Conservation (phyloP, 2,797 vertebrate genomes). For the Scomberomorus guttatus region DNA sequence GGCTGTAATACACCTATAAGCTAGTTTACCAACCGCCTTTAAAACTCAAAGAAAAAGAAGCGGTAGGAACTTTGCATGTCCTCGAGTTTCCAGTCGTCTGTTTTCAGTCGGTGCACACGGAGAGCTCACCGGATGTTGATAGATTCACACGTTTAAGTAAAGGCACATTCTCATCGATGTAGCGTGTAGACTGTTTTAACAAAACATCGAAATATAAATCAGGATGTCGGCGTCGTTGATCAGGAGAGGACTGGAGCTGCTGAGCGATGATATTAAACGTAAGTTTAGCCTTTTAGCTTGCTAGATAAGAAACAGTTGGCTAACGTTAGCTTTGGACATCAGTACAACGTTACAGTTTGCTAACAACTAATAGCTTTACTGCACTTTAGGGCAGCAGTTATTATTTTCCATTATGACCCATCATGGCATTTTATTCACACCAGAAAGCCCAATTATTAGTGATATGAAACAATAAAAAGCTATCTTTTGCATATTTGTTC, state of each 20-base stretch:
- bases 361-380: neutral
- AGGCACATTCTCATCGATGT: rapidly evolving
- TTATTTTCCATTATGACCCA: neutral
- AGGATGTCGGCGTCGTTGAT: conserved; percentile 84
- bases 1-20: too few relatives aligned
- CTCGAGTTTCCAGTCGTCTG: neutral
- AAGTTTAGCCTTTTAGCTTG: neutral
- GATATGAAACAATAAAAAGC: neutral
- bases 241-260: conserved; percentile 83
- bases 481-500: neutral
- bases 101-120: conserved; percentile 7
- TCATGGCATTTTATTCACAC: neutral
- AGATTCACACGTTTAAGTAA: conserved; percentile 9
- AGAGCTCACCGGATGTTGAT: conserved; percentile 57
- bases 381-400: neutral
- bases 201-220: neutral
- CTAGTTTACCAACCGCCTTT: too few relatives aligned
- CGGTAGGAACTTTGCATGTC: conserved; percentile 27
- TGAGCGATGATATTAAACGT: conserved; percentile 81
- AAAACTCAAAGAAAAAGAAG: too few relatives aligned
- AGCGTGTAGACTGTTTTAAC: rapidly evolving
- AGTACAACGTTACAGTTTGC: neutral
- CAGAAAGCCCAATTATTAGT: neutral
- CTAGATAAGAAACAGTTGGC: neutral
- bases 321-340: neutral